Evolutionary conservation across 2,888 invertebrate genomes (phyloP), one percentile per base, ranked within the genome.

Genomic region (Drosophila birchii): DNA sequence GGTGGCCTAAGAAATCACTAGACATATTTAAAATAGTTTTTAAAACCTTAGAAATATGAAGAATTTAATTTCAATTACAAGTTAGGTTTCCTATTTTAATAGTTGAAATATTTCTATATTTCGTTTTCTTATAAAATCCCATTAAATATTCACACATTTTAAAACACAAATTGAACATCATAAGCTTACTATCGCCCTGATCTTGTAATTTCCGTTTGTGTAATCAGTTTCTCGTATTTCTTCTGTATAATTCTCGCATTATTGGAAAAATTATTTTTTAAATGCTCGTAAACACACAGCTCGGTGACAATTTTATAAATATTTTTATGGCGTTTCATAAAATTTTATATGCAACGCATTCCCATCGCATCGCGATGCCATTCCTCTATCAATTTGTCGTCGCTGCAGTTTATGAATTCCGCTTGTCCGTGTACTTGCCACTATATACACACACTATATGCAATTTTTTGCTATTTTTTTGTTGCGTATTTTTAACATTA

Each of bases 291-390:
- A 84, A 81, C 81, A 79, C 69, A 72, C 51, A 71, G 80, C 81
- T 78, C 78, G 81, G 83, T 76, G 82, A 82, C 87, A 86, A 81
- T 86, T 86, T 87, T 81, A 81, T 79, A 86, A 86, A 85, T 86
- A 85, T 81, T 87, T 85, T 86, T 85, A 86, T 86, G 88, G 86
- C 78, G 86, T 83, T 86, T 85, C 78, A 87, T 86, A 87, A 86
- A 86, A 82, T 87, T 86, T 81, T 86, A 86, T 86, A 82, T 77
- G 79, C 79, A 61, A 64, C 51, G 78, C 72, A 70, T 41, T 63
- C 36, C 47, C 56, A 58, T 23, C 23, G 12, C 53, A 49, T 26
- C 38, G 26, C 26, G 5, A 5, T 36, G 32, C 55, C 34, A 34
- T 12, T 56, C 64, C 57, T 76, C 78, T 82, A 77, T 76, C 87